Percentiles rank a stretch among this genome's conserved stretches.
These are phyloP conservation scores for Troides helena DNA, from an alignment of 2,888 invertebrate species.

Conservation along the genomic window DNA sequence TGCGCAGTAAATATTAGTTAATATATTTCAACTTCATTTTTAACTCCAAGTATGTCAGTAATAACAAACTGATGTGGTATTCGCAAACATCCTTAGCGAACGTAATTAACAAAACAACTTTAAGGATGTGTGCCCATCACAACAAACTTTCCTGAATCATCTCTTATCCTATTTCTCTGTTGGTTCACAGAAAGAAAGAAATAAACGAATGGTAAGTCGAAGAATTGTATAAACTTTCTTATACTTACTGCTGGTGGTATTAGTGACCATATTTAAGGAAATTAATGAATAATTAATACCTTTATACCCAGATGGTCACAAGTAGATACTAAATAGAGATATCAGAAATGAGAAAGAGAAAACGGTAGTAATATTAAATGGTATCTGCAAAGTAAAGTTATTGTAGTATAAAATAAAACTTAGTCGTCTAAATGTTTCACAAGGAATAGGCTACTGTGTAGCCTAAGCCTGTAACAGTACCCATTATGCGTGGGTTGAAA, in stretches of 20 bases:
- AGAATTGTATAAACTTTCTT: neutral
- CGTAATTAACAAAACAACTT: neutral
- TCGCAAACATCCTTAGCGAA: conserved; percentile 10
- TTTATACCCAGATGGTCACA: neutral
- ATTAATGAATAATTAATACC: conserved; percentile 6
- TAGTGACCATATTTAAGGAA: neutral
- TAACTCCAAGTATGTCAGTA: neutral
- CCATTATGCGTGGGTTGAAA: neutral
- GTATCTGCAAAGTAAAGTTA: neutral
- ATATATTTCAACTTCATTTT: neutral
- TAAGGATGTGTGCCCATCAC: neutral
- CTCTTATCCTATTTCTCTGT: conserved; percentile 20
- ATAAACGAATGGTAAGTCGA: conserved; percentile 34
- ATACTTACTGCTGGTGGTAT: no score
- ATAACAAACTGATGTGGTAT: neutral
- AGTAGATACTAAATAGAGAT: neutral
- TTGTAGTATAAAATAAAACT: neutral
- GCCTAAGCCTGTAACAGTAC: conserved; percentile 1
- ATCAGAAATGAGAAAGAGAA: no score
- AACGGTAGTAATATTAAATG: neutral
- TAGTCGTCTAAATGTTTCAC: neutral
- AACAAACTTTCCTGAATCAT: neutral
- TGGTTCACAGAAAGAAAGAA: conserved; percentile 36
- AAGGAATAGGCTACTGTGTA: neutral
- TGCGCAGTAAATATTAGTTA: neutral